Percentiles rank a stretch among this genome's conserved stretches.
Evolutionary conservation across 1,140 invertebrate species (phyloP).

Genomic region (Ooceraea biroi): DNA sequence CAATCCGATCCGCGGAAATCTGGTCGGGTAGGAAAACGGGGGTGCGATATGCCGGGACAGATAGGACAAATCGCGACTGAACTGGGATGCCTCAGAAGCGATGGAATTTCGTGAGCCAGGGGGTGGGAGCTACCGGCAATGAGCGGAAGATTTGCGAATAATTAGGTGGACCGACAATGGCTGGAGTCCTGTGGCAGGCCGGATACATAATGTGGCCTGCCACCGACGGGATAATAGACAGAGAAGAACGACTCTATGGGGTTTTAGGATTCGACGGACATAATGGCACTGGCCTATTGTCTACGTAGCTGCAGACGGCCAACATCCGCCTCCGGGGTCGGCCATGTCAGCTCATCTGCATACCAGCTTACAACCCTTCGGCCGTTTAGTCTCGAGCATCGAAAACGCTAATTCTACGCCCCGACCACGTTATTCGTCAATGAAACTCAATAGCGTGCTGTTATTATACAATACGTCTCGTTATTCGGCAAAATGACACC

Average conservation of each 20-base stretch:
- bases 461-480: background rate
- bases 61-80: constrained; percentile 21
- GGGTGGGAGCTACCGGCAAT: constrained; percentile 64
- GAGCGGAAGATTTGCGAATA: constrained; percentile 83
- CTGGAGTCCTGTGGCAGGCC: constrained; percentile 75
- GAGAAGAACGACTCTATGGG: constrained; percentile 82
- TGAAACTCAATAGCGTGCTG: constrained; percentile 31
- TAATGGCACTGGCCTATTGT: constrained; percentile 83
- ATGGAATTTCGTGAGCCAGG: constrained; percentile 68
- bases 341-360: constrained; percentile 81
- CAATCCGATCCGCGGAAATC: background rate
- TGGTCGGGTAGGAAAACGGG: background rate
- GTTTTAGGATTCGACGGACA: constrained; percentile 83
- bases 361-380: constrained; percentile 76
- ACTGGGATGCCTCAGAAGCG: constrained; percentile 48
- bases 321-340: constrained; percentile 83
- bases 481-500: background rate
- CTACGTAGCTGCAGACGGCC: constrained; percentile 83
- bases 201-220: constrained; percentile 83
- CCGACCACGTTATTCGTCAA: constrained; percentile 5
- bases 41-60: background rate
- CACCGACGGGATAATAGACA: constrained; percentile 80
- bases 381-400: constrained; percentile 72
- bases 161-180: constrained; percentile 83
- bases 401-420: constrained; percentile 70